These are phyloP conservation scores for Zaprionus kolodkinae DNA, from an alignment of 1,140 invertebrate species.

Conservation along the genomic window DNA sequence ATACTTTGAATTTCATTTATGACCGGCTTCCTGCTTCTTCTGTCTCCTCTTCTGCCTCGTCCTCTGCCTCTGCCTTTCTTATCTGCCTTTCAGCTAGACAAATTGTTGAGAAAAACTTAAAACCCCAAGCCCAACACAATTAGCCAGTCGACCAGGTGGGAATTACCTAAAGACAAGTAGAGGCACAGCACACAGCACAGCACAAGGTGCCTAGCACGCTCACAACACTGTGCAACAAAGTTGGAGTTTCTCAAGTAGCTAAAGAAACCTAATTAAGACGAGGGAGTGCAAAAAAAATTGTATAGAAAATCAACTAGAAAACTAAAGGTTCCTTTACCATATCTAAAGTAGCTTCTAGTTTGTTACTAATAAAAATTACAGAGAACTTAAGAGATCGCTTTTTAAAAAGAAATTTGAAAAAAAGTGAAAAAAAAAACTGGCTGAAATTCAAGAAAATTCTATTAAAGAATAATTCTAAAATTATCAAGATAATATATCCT, in stretches of 20 bases:
- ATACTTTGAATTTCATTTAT: slow-evolving; percentile 29
- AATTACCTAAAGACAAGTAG: slow-evolving; percentile 2
- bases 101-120: slow-evolving; percentile 28
- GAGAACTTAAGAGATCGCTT: too few species aligned
- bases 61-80: background rate
- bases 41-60: background rate
- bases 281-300: too few species aligned
- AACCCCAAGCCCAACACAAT: slow-evolving; percentile 24
- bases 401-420: too few species aligned
- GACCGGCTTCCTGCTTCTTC: slow-evolving; percentile 18
- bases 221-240: slow-evolving; percentile 4
- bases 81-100: slow-evolving; percentile 13
- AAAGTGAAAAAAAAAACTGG: too few species aligned
- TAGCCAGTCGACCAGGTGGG: slow-evolving; percentile 14
- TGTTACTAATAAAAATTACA: too few species aligned
- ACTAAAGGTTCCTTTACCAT: too few species aligned
- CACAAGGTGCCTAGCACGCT: background rate
- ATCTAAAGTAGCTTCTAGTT: too few species aligned
- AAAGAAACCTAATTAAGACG: too few species aligned
- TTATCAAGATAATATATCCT: too few species aligned
- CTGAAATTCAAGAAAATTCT: too few species aligned
- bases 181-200: background rate
- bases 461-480: too few species aligned
- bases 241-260: background rate
- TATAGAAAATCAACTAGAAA: too few species aligned